These are phyloP conservation scores for Hydractinia symbiolongicarpus DNA, from an alignment of 30 jellyfish, hydroid and myxozoan species.

Conservation along the genomic window DNA sequence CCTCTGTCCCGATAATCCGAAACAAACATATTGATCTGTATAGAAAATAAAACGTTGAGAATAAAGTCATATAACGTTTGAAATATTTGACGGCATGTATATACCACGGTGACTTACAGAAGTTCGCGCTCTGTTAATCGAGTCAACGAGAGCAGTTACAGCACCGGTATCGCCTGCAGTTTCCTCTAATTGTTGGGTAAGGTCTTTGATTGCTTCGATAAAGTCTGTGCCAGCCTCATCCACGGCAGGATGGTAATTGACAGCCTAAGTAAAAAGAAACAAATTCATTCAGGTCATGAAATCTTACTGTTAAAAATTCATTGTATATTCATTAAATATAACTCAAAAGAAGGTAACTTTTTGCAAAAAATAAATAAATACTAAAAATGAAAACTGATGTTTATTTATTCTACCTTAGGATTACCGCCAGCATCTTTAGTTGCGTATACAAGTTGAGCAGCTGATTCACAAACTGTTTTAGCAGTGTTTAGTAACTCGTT, in stretches of 20 bases:
- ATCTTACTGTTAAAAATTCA: too few species aligned
- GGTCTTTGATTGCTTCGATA: conserved; percentile 75
- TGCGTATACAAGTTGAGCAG: conserved; percentile 77
- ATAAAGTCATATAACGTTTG: too few species aligned
- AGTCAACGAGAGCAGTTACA: conserved; percentile 80
- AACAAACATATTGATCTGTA: conserved; percentile 28
- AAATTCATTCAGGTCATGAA: background rate
- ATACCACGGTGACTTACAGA: conserved; percentile 33
- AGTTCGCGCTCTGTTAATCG: conserved; percentile 69
- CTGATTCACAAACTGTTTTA: conserved; percentile 93
- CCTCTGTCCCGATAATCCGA: conserved; percentile 18
- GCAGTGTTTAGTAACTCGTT: conserved; percentile 78
- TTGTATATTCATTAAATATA: too few species aligned
- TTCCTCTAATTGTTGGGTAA: conserved; percentile 61
- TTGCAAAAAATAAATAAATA: too few species aligned
- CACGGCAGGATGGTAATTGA: conserved; percentile 77
- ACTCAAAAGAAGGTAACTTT: too few species aligned
- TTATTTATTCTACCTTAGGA: conserved; percentile 48
- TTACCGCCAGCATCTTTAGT: conserved; percentile 90
- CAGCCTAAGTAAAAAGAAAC: conserved; percentile 33
- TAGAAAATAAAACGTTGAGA: background rate
- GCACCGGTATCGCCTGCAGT: conserved; percentile 88
- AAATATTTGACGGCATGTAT: background rate
- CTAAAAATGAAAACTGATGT: background rate
- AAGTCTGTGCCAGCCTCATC: conserved; percentile 90